Conservation (phyloP, 1,140 invertebrate species). For the Drosophila pseudoananassae region DNA sequence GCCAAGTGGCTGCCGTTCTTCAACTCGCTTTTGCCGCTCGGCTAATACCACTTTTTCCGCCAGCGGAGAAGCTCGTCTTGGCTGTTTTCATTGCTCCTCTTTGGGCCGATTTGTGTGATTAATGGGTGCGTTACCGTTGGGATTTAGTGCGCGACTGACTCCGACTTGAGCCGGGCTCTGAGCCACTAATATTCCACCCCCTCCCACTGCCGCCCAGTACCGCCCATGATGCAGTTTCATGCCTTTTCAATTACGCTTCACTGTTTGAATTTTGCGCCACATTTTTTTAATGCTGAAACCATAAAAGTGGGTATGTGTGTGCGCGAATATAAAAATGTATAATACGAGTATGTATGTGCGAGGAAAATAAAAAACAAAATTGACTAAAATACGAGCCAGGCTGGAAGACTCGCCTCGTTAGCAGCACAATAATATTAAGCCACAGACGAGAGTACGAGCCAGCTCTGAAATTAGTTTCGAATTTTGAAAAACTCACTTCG, state of each 20-base stretch:
- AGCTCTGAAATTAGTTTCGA: slow-evolving; percentile 71
- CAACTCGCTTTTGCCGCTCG: slow-evolving; percentile 1
- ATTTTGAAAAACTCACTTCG: slow-evolving; percentile 75
- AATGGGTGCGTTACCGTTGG: slow-evolving; percentile 79
- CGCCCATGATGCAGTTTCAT: slow-evolving; percentile 49
- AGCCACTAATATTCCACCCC: slow-evolving; percentile 16
- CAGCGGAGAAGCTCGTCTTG: slow-evolving; percentile 3
- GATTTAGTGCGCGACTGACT: slow-evolving; percentile 77
- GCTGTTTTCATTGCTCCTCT: slow-evolving; percentile 44
- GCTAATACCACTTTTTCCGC: slow-evolving; percentile 32
- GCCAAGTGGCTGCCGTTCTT: slow-evolving; percentile 14
- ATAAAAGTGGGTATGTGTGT: slow-evolving; percentile 43
- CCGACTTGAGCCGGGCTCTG: slow-evolving; percentile 3
- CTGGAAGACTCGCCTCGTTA: slow-evolving; percentile 59
- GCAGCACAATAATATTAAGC: slow-evolving; percentile 28
- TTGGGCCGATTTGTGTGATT: slow-evolving; percentile 39
- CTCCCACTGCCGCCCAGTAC: slow-evolving; percentile 6
- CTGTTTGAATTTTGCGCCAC: slow-evolving; percentile 73
- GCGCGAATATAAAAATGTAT: slow-evolving; percentile 41
- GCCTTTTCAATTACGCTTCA: slow-evolving; percentile 70
- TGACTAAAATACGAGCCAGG: slow-evolving; percentile 39
- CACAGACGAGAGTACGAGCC: slow-evolving; percentile 25
- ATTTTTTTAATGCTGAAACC: slow-evolving; percentile 57
- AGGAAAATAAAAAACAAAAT: slow-evolving; percentile 11
- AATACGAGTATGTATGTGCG: no score